Evolutionary conservation across 2,888 invertebrate genomes (phyloP), one percentile per base, ranked within the genome.

Genomic region (Callosobruchus maculatus): DNA sequence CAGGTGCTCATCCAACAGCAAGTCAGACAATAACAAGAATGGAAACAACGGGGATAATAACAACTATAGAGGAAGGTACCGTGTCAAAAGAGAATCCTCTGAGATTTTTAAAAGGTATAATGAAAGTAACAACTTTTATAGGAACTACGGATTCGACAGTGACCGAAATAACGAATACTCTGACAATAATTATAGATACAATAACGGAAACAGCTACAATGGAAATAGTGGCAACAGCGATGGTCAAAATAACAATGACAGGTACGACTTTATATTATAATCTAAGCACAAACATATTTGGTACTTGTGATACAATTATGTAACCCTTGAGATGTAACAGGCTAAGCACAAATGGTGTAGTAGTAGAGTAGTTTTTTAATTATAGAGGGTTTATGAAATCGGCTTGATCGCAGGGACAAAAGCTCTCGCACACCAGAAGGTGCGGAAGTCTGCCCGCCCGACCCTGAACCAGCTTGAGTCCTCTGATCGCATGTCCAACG

Each of bases 151-250:
- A 20, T 22, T 72, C 5, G 20, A 70, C 18, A 70, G 26, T 22
- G 72, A 72, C 21, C 69, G 71, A 18, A 71, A 74, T 68, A 70
- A 73, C 21, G 70, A 75, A 66, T 71, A 72, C 9, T 66, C 21
- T 20, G 70, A 75, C 70, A 26, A 30, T n/a, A 72, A 71, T n/a
- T 70, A 72, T 71, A 68, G 70, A 7, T 72, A 21, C 73, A 72
- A 22, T n/a, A 20, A 20, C 20, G 22, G 26, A 22, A 72, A 70
- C 49, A 20, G 69, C 31, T 69, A 69, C 13, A 71, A 74, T 71
- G 70, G 67, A 13, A 72, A 75, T 21, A 77, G 75, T 68, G 70
- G 75, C 20, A 74, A 76, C 67, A 74, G 75, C 71, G 73, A 77
- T 72, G 73, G 77, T 49, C 20, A 26, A 68, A 71, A 77, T 70